phyloP scores from a whole-genome alignment of 1,140 invertebrate genomes.

The Drosophila hydei region DNA sequence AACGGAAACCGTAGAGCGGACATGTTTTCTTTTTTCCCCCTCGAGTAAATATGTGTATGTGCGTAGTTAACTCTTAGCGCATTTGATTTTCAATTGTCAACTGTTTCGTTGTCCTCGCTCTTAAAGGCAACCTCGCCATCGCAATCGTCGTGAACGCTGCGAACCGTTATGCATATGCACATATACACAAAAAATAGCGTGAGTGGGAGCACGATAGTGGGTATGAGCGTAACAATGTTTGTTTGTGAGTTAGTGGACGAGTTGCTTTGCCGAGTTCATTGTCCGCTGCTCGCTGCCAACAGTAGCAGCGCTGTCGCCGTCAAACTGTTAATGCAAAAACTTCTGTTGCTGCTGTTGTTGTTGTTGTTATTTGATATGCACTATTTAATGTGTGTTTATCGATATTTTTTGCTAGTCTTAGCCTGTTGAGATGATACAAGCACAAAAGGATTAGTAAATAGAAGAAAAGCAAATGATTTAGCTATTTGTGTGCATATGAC shows the following conservation, averaged over 20 bases:
- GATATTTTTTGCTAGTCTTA: conserved; percentile 20
- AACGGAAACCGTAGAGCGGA: conserved; percentile 31
- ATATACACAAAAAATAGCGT: background rate
- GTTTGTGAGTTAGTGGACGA: conserved; percentile 24
- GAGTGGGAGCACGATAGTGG: background rate
- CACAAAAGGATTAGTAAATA: background rate
- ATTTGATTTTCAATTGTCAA: conserved; percentile 8
- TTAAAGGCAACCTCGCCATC: conserved; percentile 16
- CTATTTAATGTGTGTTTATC: conserved; percentile 34
- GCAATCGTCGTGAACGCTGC: conserved; percentile 10
- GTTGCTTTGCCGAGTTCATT: conserved; percentile 51
- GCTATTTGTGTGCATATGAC: conserved; percentile 12
- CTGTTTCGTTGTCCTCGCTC: conserved; percentile 22
- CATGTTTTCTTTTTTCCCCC: conserved; percentile 12
- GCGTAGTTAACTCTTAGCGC: conserved; percentile 17
- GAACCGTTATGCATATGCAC: conserved; percentile 19
- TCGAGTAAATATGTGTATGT: conserved; percentile 1
- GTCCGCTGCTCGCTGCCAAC: conserved; percentile 30
- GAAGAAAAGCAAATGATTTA: background rate
- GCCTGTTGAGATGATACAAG: conserved; percentile 9
- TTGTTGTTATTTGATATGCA: conserved; percentile 30
- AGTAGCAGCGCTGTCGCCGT: conserved; percentile 11
- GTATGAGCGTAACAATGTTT: conserved; percentile 1
- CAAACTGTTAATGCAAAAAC: conserved; percentile 15
- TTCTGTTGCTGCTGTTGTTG: conserved; percentile 1